Conservation (phyloP, 2,797 vertebrate species). For the Protosalanx chinensis region DNA sequence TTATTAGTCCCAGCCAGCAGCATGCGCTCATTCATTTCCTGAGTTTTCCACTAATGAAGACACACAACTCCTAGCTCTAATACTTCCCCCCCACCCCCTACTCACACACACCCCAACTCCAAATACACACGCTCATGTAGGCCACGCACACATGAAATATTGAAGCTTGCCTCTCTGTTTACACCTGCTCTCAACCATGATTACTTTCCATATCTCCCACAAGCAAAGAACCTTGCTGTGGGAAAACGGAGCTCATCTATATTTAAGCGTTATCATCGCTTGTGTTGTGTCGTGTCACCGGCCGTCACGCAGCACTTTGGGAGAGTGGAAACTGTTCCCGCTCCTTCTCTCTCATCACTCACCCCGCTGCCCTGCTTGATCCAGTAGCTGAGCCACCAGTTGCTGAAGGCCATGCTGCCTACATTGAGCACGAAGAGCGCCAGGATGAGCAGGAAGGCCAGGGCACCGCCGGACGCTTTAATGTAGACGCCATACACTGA, state of each 20-base stretch:
- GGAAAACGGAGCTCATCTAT: not conserved
- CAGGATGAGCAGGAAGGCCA: slow-evolving; percentile 84
- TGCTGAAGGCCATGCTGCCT: slow-evolving; percentile 90
- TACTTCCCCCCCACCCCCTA: too few relatives aligned
- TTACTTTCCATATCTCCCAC: slow-evolving; percentile 8
- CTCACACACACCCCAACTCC: not conserved
- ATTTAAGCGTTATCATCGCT: not conserved
- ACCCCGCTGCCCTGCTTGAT: slow-evolving; percentile 94
- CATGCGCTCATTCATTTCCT: not conserved
- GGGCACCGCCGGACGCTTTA: slow-evolving; percentile 81
- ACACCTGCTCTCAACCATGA: slow-evolving; percentile 11
- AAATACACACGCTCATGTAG: slow-evolving; percentile 19
- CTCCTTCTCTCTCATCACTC: slow-evolving; percentile 41
- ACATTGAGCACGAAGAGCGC: slow-evolving; percentile 84
- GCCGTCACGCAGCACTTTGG: not conserved
- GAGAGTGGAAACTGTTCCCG: not conserved
- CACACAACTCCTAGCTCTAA: not conserved
- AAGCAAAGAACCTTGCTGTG: not conserved
- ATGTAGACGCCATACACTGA: slow-evolving; percentile 84
- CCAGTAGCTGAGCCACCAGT: slow-evolving; percentile 96
- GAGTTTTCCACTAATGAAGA: not conserved
- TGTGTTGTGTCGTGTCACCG: not conserved
- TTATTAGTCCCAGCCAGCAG: not conserved
- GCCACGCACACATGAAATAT: slow-evolving; percentile 25
- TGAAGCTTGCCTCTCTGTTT: slow-evolving; percentile 22